These are phyloP conservation scores for Cordilura impudica DNA, from an alignment of 2,888 invertebrate species.

Conservation along the genomic window DNA sequence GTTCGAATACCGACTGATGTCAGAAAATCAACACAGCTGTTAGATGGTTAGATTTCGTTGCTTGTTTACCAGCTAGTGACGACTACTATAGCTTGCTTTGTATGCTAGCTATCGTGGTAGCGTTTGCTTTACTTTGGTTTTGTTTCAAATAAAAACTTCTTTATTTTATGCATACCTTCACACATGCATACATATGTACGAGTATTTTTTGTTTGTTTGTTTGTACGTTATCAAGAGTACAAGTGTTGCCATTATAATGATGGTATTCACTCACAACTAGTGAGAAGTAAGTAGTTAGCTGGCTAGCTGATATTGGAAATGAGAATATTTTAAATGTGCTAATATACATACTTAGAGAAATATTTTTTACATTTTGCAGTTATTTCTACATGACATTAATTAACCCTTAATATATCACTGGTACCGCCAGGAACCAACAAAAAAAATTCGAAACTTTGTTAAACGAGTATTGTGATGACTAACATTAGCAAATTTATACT, in stretches of 20 bases:
- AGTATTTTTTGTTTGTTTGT: background rate
- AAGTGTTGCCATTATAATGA: background rate
- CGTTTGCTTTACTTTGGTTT: background rate
- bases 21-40: constrained; percentile 40
- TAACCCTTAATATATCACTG: too few relatives aligned
- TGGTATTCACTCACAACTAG: background rate
- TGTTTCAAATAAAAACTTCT: background rate
- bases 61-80: constrained; percentile 4
- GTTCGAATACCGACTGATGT: constrained; percentile 44
- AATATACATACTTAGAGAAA: too few relatives aligned
- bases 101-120: constrained; percentile 5
- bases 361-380: too few relatives aligned
- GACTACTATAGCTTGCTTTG: constrained; percentile 32
- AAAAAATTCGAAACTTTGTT: too few relatives aligned
- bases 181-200: background rate
- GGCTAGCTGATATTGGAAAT: too few relatives aligned
- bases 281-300: too few relatives aligned
- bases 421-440: too few relatives aligned
- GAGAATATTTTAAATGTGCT: too few relatives aligned
- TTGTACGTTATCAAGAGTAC: background rate
- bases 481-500: too few relatives aligned
- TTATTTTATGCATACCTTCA: background rate
- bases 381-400: too few relatives aligned
- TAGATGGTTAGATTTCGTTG: constrained; percentile 32
- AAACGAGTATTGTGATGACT: too few relatives aligned